Percentiles rank a stretch among this genome's conserved stretches.
These are phyloP conservation scores for Taphrorychus bicolor DNA, from an alignment of 2,888 invertebrate genomes.

Conservation along the genomic window DNA sequence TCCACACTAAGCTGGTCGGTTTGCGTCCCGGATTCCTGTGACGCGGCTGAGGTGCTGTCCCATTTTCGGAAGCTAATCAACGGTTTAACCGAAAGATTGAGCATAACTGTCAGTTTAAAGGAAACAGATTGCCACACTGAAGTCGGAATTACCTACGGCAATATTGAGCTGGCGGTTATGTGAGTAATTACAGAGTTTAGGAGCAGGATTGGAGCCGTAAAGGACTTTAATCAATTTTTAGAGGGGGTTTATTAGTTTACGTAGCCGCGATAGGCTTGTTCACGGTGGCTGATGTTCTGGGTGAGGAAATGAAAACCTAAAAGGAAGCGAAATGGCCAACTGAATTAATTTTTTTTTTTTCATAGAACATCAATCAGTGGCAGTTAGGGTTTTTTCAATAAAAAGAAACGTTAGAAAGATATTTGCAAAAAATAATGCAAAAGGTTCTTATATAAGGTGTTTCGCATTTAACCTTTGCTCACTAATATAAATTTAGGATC, in stretches of 20 bases:
- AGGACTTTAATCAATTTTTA: conserved; percentile 15
- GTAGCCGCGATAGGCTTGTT: background rate
- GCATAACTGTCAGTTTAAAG: conserved; percentile 46
- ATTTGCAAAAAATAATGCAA: conserved; percentile 30
- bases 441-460: background rate
- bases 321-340: background rate
- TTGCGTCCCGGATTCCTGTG: conserved; percentile 59
- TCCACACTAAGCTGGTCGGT: conserved; percentile 54
- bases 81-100: conserved; percentile 49
- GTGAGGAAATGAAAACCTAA: background rate
- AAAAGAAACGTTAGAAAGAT: conserved; percentile 44
- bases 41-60: conserved; percentile 49
- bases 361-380: background rate
- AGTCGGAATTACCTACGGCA: conserved; percentile 12
- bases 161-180: conserved; percentile 40
- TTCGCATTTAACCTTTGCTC: background rate
- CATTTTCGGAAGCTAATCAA: conserved; percentile 50
- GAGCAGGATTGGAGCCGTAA: background rate
- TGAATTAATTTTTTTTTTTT: background rate
- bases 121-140: conserved; percentile 48
- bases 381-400: conserved; percentile 41
- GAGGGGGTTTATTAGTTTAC: conserved; percentile 20
- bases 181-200: conserved; percentile 22
- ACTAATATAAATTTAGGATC: conserved; percentile 26
- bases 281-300: background rate